phyloP scores from a whole-genome alignment of 1,140 invertebrate species.

The Venustaconcha ellipsiformis region DNA sequence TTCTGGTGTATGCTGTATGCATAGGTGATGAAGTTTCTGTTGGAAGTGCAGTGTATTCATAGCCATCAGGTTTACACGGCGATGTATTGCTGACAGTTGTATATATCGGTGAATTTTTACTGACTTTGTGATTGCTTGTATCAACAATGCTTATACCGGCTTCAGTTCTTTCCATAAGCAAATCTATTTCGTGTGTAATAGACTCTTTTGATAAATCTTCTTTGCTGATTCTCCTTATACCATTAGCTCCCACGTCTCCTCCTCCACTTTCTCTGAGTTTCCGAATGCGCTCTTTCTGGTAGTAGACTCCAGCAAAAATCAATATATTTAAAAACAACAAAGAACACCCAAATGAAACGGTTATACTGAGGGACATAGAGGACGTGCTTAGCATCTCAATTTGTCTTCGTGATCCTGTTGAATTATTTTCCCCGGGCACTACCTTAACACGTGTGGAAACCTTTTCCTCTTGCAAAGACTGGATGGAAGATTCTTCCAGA shows the following conservation, averaged over 20 bases:
- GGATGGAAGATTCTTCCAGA: slow-evolving; percentile 39
- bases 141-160: slow-evolving; percentile 1
- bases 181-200: not conserved
- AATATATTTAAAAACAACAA: slow-evolving; percentile 90
- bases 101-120: slow-evolving; percentile 13
- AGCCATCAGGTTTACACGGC: slow-evolving; percentile 12
- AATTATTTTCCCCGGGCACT: not conserved
- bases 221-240: slow-evolving; percentile 1
- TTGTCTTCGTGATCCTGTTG: not conserved
- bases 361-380: slow-evolving; percentile 71
- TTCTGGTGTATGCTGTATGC: slow-evolving; percentile 19
- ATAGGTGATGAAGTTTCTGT: slow-evolving; percentile 30
- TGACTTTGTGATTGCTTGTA: slow-evolving; percentile 4
- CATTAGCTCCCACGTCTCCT: not conserved
- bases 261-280: slow-evolving; percentile 26
- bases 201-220: not conserved
- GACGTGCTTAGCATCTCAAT: slow-evolving; percentile 9
- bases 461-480: slow-evolving; percentile 12
- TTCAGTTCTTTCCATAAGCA: slow-evolving; percentile 6
- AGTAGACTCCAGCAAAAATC: slow-evolving; percentile 94
- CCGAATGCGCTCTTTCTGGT: slow-evolving; percentile 84
- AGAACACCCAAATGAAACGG: slow-evolving; percentile 94
- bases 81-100: slow-evolving; percentile 23
- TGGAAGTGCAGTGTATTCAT: slow-evolving; percentile 32
- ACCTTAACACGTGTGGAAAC: not conserved